A percentile compares a stretch with the other conserved stretches of the same genome.
Conservation (phyloP, 2,113 vertebrate genomes). For the Pagrus major region DNA sequence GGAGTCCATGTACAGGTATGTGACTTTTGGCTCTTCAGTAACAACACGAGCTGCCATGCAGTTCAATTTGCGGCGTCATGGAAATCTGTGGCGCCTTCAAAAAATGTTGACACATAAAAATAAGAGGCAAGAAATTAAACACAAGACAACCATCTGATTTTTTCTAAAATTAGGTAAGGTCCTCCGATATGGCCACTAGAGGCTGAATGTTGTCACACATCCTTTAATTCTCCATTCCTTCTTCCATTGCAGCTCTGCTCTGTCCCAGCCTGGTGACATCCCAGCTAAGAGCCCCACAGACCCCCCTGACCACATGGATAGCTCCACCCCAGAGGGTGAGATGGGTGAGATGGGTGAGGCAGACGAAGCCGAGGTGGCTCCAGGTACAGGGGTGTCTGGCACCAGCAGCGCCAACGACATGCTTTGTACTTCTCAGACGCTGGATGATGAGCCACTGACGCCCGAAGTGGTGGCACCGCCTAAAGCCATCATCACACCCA, state of each 20-base stretch:
- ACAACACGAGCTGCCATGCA: not conserved
- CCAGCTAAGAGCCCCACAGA: constrained; percentile 66
- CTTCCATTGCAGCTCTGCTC: constrained; percentile 84
- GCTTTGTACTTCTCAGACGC: constrained; percentile 85
- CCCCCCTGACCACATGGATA: constrained; percentile 52
- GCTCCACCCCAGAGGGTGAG: constrained; percentile 13
- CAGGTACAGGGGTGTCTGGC: constrained; percentile 26
- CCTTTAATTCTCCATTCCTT: not conserved
- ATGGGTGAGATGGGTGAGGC: constrained; percentile 48
- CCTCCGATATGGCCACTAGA: not conserved
- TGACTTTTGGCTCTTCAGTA: not conserved
- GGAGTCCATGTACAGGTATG: constrained; percentile 92
- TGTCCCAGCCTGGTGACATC: constrained; percentile 90
- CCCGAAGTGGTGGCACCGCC: constrained; percentile 80
- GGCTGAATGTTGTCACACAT: not conserved
- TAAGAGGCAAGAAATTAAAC: not conserved
- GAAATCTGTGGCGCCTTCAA: not conserved
- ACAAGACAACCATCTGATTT: not conserved
- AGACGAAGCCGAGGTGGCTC: not conserved
- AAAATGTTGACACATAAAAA: not conserved
- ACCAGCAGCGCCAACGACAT: constrained; percentile 80
- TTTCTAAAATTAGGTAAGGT: not conserved
- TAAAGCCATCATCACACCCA: constrained; percentile 36
- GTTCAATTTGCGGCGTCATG: not conserved
- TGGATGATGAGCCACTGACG: constrained; percentile 84